Base-by-base conservation (phyloP, 2,113 vertebrate species). In the Nycticebus coucang region DNA sequence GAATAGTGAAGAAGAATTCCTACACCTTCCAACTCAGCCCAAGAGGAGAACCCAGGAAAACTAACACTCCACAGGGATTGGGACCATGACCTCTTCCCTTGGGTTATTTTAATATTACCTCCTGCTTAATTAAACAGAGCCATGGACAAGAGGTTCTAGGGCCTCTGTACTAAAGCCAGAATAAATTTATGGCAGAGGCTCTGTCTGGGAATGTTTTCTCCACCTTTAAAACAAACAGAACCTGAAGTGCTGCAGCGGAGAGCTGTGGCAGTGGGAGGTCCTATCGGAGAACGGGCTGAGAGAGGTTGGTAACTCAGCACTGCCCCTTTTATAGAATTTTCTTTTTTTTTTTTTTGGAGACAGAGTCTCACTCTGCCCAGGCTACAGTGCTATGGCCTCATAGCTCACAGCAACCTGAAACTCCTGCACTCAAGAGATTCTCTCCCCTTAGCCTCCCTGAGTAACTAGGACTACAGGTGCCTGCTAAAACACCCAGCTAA, bases 61-160 rank as follows among this genome's bases (percentile, higher is more conserved):
- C 22, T 59, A 26, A 3, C n/a, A 19, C 12, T 87, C 66, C 64
- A 87, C 62, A 53, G 66, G 72, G 37, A 45, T 60, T 33, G 72
- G 7, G 50, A 55, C 14, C 24, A 8, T 50, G 71, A 15, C 57
- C 30, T 92, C 57, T 87, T 69, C 21, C 57, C 59, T 30, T 60
- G 19, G 26, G 91, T 2, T 98, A 75, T 97, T 97, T 93, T 89
- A 83, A 22, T 95, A 59, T 92, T 79, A 94, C 64, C 74, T 7
- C 0, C 68, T 97, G 30, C 97, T 98, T 95, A 97, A 97, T 98
- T 95, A 97, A 97, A 96, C 96, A 98, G 82, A 95, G 72, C 89
- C 35, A 13, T 53, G 85, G 93, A 74, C 59, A 11, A 35, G 64
- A 83, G 55, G 74, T 96, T 89, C 75, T 92, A 92, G 68, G 95